These are phyloP conservation scores for Aethina tumida DNA, from an alignment of 1,140 invertebrate species.

Conservation along the genomic window DNA sequence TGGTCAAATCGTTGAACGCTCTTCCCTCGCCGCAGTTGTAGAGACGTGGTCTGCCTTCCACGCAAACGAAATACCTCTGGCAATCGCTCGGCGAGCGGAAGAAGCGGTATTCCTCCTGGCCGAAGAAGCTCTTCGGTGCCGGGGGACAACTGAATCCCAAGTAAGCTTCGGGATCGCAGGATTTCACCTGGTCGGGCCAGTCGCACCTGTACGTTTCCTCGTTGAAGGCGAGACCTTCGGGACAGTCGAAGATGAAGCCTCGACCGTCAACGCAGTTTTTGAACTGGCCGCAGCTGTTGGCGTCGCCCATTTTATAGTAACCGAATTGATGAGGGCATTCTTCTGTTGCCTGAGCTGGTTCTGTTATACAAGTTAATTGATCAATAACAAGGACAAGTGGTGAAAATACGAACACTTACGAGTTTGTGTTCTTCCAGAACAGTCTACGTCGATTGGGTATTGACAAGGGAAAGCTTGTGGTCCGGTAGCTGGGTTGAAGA, in stretches of 20 bases:
- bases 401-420: constrained; percentile 49
- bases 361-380: constrained; percentile 32
- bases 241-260: constrained; percentile 40
- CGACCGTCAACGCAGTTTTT: constrained; percentile 73
- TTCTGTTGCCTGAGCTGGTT: constrained; percentile 54
- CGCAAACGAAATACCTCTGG: constrained; percentile 72
- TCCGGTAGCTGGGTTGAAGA: constrained; percentile 65
- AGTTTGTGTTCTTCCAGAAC: constrained; percentile 52
- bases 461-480: constrained; percentile 67
- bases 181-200: constrained; percentile 72
- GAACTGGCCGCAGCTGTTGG: constrained; percentile 67
- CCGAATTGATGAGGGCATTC: constrained; percentile 81
- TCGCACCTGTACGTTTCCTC: constrained; percentile 67
- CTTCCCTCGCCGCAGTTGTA: constrained; percentile 65
- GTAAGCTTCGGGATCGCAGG: constrained; percentile 66
- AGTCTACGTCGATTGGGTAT: constrained; percentile 74
- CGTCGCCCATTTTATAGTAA: constrained; percentile 64
- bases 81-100: constrained; percentile 55
- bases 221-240: constrained; percentile 77
- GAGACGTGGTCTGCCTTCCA: constrained; percentile 57
- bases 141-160: constrained; percentile 58
- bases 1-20: constrained; percentile 68
- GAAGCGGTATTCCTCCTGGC: constrained; percentile 42
- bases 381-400: not conserved
- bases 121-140: constrained; percentile 37